phyloP scores from a whole-genome alignment of 1,140 invertebrate genomes.

The Drosophila oshimai region DNA sequence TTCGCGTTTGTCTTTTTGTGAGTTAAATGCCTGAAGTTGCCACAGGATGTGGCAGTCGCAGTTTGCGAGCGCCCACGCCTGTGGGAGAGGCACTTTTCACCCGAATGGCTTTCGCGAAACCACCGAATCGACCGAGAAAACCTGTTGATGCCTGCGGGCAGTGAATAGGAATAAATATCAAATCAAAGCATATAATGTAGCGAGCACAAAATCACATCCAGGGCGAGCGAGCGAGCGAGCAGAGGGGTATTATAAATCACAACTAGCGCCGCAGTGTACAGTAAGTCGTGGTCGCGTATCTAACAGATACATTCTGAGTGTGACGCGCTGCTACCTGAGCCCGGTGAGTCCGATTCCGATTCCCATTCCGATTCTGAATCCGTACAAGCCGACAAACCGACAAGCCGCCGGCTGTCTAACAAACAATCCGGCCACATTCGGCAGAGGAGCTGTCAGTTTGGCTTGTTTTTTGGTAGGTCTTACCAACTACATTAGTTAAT shows the following conservation, averaged over 20 bases:
- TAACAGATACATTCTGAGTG: conserved; percentile 72
- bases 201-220: background rate
- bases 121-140: conserved; percentile 19
- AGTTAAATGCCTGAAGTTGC: conserved; percentile 18
- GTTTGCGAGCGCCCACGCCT: conserved; percentile 44
- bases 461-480: background rate
- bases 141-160: conserved; percentile 38
- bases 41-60: conserved; percentile 47
- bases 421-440: conserved; percentile 4
- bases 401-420: conserved; percentile 18
- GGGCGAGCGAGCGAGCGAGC: too few relatives aligned
- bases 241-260: conserved; percentile 40
- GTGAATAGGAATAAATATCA: conserved; percentile 19
- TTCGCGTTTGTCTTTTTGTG: background rate
- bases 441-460: conserved; percentile 4
- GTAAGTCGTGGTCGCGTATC: conserved; percentile 54
- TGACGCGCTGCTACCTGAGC: conserved; percentile 62
- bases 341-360: background rate
- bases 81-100: conserved; percentile 6
- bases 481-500: too few relatives aligned
- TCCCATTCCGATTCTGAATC: conserved; percentile 17
- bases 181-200: conserved; percentile 25
- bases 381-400: background rate
- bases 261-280: conserved; percentile 38
- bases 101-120: conserved; percentile 4